phyloP scores from a whole-genome alignment of 2,797 vertebrate species.

The Philypnodon macrostomus region DNA sequence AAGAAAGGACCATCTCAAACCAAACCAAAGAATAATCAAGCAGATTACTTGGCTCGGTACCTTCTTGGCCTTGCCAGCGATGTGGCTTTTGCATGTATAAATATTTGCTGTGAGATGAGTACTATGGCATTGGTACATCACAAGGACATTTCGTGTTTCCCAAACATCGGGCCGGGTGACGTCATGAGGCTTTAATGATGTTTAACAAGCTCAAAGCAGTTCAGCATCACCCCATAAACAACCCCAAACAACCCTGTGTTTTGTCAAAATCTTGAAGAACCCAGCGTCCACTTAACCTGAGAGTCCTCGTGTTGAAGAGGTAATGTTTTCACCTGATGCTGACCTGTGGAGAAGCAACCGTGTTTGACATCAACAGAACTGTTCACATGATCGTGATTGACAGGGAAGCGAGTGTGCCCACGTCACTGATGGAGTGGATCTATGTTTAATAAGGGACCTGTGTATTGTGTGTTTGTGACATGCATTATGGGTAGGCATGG shows the following conservation, averaged over 20 bases:
- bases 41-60: conserved; percentile 63
- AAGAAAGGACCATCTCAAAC: conserved; percentile 60
- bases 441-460: no score
- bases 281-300: conserved; percentile 14
- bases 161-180: conserved; percentile 73
- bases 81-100: conserved; percentile 71
- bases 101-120: conserved; percentile 81
- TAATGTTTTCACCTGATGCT: conserved; percentile 27
- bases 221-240: conserved; percentile 73
- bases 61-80: conserved; percentile 57
- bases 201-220: conserved; percentile 72
- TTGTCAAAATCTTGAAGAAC: conserved; percentile 52
- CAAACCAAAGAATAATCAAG: conserved; percentile 67
- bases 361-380: conserved; percentile 66
- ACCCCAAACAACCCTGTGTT: conserved; percentile 54
- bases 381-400: conserved; percentile 71
- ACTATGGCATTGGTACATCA: conserved; percentile 73
- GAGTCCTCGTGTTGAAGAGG: conserved; percentile 18
- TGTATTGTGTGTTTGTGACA: no score
- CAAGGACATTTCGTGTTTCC: conserved; percentile 74
- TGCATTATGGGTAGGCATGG: no score
- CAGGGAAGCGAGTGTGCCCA: conserved; percentile 35
- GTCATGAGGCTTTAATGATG: conserved; percentile 69
- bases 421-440: conserved; percentile 13
- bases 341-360: conserved; percentile 24